phyloP scores from a whole-genome alignment of 2,113 vertebrate genomes.

The Nothocercus nigrocapillus region DNA sequence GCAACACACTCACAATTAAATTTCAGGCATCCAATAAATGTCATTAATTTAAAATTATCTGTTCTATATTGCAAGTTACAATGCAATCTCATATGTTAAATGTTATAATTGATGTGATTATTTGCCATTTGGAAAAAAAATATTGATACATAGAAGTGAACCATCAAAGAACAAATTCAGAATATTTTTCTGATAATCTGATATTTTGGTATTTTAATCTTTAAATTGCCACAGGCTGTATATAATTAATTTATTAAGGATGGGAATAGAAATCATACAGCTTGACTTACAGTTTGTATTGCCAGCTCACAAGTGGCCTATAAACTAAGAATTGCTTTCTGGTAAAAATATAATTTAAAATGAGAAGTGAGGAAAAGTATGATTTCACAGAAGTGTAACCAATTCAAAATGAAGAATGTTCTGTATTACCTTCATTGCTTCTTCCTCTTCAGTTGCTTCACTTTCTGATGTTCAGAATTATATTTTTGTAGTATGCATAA shows the following conservation, averaged over 20 bases:
- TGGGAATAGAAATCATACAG: not conserved
- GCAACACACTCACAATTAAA: not conserved
- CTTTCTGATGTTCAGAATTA: not conserved
- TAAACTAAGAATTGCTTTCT: not conserved
- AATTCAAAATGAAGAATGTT: conserved; percentile 24
- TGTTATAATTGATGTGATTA: not conserved
- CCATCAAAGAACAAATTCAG: not conserved
- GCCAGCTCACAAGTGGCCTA: not conserved
- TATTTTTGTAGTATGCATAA: not conserved
- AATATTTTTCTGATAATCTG: not conserved
- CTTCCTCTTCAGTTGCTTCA: not conserved
- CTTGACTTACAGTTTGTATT: not conserved
- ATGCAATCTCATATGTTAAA: not conserved
- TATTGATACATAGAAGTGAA: not conserved
- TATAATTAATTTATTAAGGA: not conserved
- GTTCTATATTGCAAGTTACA: not conserved
- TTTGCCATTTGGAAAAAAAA: not conserved
- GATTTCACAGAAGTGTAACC: conserved; percentile 26
- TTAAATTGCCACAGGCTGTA: not conserved
- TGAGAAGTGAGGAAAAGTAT: not conserved
- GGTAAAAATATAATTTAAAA: not conserved
- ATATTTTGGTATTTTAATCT: not conserved
- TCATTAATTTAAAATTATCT: not conserved
- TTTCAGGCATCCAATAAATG: not conserved
- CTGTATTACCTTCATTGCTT: not conserved